Conservation (phyloP, 2,888 invertebrate genomes). For the Shargacucullia verbasci region DNA sequence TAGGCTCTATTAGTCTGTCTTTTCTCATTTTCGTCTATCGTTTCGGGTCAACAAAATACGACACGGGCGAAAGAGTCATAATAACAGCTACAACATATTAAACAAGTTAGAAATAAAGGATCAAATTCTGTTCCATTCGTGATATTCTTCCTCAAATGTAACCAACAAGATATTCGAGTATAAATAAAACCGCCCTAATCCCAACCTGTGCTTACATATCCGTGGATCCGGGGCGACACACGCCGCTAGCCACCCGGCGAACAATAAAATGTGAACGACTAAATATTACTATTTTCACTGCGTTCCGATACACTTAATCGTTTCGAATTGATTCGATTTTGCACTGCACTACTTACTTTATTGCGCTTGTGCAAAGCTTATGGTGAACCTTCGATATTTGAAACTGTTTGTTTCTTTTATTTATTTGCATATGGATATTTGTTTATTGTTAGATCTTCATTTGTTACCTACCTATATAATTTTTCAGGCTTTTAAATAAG, state of each 20-base stretch:
- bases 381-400: background rate
- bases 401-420: background rate
- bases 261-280: slow-evolving; percentile 71
- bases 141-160: no score
- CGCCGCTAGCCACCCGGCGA: slow-evolving; percentile 72
- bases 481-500: no score
- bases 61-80: no score
- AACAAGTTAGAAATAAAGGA: no score
- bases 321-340: slow-evolving; percentile 49
- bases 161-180: background rate
- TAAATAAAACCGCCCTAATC: slow-evolving; percentile 50
- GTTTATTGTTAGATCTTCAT: background rate
- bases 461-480: no score
- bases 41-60: no score
- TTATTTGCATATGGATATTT: background rate
- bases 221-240: slow-evolving; percentile 72
- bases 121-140: no score
- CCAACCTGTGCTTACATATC: slow-evolving; percentile 68
- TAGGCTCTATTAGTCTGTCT: no score
- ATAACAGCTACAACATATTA: no score
- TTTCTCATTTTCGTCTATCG: no score
- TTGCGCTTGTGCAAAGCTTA: slow-evolving; percentile 7
- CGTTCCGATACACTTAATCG: slow-evolving; percentile 60
- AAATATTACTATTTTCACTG: slow-evolving; percentile 67
- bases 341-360: slow-evolving; percentile 29